These are phyloP conservation scores for Pongo pygmaeus DNA, from an alignment of 2,113 vertebrate genomes.

Conservation along the genomic window DNA sequence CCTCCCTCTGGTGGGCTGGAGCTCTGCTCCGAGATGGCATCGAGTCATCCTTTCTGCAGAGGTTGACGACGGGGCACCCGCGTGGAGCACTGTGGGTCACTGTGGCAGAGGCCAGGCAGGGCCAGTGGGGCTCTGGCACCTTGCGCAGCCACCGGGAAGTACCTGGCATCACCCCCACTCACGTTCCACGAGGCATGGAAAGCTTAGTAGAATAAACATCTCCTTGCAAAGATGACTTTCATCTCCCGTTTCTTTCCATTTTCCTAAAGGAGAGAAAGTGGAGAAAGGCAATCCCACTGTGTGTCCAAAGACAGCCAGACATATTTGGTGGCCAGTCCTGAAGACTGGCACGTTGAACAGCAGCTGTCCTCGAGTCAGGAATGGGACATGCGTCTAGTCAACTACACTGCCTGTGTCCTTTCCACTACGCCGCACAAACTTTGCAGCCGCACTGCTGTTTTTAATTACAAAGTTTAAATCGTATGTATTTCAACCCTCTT, in stretches of 20 bases:
- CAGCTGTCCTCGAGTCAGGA: neutral
- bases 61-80: neutral
- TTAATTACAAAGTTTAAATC: neutral
- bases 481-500: neutral
- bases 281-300: neutral
- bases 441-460: accelerated
- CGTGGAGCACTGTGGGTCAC: accelerated
- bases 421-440: accelerated
- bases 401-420: neutral
- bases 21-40: neutral
- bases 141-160: neutral
- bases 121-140: neutral
- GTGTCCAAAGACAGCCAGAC: neutral
- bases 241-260: no score
- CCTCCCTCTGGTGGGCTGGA: no score
- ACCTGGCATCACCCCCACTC: neutral
- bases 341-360: accelerated
- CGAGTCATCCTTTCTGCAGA: neutral
- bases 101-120: neutral
- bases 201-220: no score
- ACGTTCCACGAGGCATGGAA: neutral
- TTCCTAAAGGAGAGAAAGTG: accelerated
- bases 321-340: neutral
- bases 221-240: no score
- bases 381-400: accelerated